These are phyloP conservation scores for Microctenopoma steveboyesi DNA, from an alignment of 2,797 vertebrate species.

Conservation along the genomic window DNA sequence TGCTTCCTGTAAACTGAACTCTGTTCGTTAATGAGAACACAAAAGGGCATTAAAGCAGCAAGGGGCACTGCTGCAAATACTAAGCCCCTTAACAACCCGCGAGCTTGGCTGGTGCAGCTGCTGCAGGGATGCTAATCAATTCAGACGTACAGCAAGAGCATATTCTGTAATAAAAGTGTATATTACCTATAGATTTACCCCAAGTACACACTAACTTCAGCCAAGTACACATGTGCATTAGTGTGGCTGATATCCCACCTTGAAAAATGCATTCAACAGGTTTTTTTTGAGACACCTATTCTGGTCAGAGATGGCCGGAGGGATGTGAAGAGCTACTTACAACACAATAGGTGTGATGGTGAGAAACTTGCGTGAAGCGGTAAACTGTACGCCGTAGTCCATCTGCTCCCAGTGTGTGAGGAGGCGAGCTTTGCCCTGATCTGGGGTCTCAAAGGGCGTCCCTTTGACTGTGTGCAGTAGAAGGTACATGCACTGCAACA, in stretches of 20 bases:
- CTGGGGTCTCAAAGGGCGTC: slow-evolving; percentile 96
- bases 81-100: slow-evolving; percentile 12
- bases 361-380: slow-evolving; percentile 95
- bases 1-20: slow-evolving; percentile 54
- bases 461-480: slow-evolving; percentile 97
- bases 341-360: slow-evolving; percentile 97
- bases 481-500: slow-evolving; percentile 94
- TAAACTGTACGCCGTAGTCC: slow-evolving; percentile 98
- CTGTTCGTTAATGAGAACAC: slow-evolving; percentile 47
- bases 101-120: slow-evolving; percentile 21
- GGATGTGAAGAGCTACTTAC: slow-evolving; percentile 82
- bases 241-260: too few species aligned
- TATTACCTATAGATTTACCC: not conserved
- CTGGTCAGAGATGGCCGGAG: too few species aligned
- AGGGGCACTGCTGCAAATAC: slow-evolving; percentile 18
- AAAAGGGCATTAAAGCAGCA: slow-evolving; percentile 29
- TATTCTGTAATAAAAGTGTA: not conserved
- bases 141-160: not conserved
- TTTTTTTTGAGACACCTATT: too few species aligned
- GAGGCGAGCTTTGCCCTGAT: slow-evolving; percentile 95
- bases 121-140: slow-evolving; percentile 17
- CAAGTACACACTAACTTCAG: not conserved
- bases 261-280: too few species aligned
- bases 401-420: slow-evolving; percentile 99
- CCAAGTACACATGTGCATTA: too few species aligned